Evolutionary conservation across 2,888 invertebrate species (phyloP), one percentile per base, ranked within the genome.

Genomic region (Ephialtes manifestator): DNA sequence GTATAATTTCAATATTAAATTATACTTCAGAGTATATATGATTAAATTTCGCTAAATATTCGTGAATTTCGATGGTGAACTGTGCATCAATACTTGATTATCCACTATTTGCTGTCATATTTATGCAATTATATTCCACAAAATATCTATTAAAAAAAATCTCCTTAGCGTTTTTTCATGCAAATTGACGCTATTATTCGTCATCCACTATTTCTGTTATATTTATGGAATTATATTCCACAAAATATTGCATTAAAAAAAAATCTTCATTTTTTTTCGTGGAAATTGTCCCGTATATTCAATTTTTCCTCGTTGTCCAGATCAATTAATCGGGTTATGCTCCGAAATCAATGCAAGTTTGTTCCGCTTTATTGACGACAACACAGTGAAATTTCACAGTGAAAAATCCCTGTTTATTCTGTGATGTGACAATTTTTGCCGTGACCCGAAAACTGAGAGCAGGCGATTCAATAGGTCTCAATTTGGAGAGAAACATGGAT

Each of bases 341-440:
- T 46, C 8, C 13, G 83, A 74, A 83, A 79, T 83, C 83, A 83
- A 74, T 75, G 68, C 68, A 51, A 31, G 53, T 78, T 75, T 70
- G 78, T 83, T 68, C 63, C 46, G n/a, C 18, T 46, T 20, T 67
- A 63, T n/a, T 20, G 65, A 43, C 20, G 20, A 39, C 39, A 39
- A 39, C 20, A 65, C 35, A 11, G 65, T 18, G 13, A 65, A 13
- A 18, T 28, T 60, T 28, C 7, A 11, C 15, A 13, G 24, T 24
- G 24, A 24, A 24, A 24, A 11, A 48, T 4, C 48, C 13, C 15
- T n/a, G 13, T n/a, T 48, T 13, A 48, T 15, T n/a, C 48, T 48
- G 35, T 39, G 7, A 39, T 8, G 35, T 39, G 35, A 39, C 7
- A 3, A 39, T 39, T 39, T 39, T 8, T 39, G 1, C 8, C 35